phyloP scores from a whole-genome alignment of 1,140 invertebrate species.

The Ceratosolen fusciceps region DNA sequence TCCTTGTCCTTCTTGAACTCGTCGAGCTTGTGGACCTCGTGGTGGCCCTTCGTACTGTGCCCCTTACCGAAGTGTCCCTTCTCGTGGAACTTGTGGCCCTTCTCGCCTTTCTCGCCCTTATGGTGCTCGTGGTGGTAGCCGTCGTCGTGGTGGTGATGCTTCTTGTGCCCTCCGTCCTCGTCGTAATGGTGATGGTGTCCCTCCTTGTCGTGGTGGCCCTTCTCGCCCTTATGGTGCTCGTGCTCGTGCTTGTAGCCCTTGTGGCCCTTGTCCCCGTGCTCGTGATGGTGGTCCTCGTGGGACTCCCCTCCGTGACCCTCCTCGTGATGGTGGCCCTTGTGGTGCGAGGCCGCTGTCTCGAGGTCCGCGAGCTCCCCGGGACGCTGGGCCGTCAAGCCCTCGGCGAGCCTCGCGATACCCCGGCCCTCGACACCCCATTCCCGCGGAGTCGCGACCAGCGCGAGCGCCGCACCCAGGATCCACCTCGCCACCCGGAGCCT shows the following conservation, averaged over 20 bases:
- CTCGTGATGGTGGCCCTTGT: constrained; percentile 73
- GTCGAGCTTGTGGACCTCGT: constrained; percentile 80
- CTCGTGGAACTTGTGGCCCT: constrained; percentile 78
- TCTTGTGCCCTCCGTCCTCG: constrained; percentile 78
- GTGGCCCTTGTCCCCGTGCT: constrained; percentile 73
- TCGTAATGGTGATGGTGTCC: constrained; percentile 77
- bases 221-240: constrained; percentile 77
- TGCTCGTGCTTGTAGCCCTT: constrained; percentile 75
- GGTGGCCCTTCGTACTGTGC: constrained; percentile 78
- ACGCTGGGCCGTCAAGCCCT: neutral
- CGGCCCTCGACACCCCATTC: neutral
- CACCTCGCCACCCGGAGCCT: neutral
- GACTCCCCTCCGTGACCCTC: constrained; percentile 74
- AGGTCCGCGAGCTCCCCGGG: constrained; percentile 9
- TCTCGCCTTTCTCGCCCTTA: constrained; percentile 75
- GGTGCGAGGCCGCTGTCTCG: constrained; percentile 72
- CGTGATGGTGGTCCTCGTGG: constrained; percentile 71
- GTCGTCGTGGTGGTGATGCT: constrained; percentile 79
- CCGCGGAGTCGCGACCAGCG: neutral
- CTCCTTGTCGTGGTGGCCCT: constrained; percentile 79
- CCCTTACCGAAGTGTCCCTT: constrained; percentile 79
- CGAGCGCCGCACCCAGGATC: constrained; percentile 1
- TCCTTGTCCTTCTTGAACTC: constrained; percentile 82
- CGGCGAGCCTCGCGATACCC: neutral
- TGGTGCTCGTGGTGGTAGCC: constrained; percentile 78